Evolutionary conservation across 2,797 vertebrate species (phyloP), one percentile per base, ranked within the genome.

Genomic region (Sardinella longiceps): DNA sequence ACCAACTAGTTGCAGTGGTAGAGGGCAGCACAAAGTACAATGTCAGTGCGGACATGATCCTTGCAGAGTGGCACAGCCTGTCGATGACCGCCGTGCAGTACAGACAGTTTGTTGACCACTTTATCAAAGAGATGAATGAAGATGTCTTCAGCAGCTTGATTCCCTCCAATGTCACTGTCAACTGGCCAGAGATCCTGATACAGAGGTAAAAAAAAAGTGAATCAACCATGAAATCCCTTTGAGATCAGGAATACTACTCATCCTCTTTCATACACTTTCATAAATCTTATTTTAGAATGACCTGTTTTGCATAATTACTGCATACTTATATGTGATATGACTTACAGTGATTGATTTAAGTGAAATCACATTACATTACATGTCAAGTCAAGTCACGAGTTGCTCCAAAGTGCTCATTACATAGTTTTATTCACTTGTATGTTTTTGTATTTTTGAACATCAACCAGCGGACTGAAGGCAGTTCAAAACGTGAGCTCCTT

Each of bases 41-140:
- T 0, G 88, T 92, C 28, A 94, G 94, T 1, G 91, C 93, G 80
- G 88, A 93, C 50, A 92, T 91, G 91, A 89, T 96, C 81, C 92
- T 96, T 43, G 91, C 91, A 4, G 93, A 94, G 88, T 95, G 94
- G 95, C 92, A 94, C 5, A 80, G 81, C 30, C 84, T 96, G 51
- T 81, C 20, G 4, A 89, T 84, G 18, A 83, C 82, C 53, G 89
- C 80, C 18, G 0, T 85, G 80, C 51, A 90, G n/a, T 90, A 94
- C 28, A 53, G 1, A 9, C 9, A 0, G 28, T 3, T 87, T 25
- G 11, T 89, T 7, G 33, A 70, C 0, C 43, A 51, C 15, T 18
- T 94, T 33, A 0, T 45, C 0, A 10, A 0, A 1, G 46, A 81
- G 15, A 81, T 95, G 37, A 84, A 85, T 48, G 85, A n/a, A 81